Evolutionary conservation across 2,888 invertebrate species (phyloP).

Genomic region (Tetanocera ferruginea): DNA sequence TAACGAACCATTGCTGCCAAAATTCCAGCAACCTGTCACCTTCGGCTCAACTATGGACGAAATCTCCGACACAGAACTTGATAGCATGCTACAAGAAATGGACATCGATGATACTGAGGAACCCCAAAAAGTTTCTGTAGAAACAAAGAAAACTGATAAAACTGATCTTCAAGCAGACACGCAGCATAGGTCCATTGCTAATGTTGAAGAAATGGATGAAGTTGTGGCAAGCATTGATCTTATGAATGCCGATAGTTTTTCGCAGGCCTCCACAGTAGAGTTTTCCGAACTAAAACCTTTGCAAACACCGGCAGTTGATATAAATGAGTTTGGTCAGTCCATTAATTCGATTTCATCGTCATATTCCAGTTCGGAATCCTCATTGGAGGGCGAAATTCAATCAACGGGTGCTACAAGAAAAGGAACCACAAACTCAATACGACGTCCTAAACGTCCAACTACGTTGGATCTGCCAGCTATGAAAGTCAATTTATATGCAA

Average conservation of each 20-base stretch:
- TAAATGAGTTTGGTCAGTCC: constrained; percentile 38
- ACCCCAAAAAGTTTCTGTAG: constrained; percentile 15
- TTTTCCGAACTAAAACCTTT: constrained; percentile 62
- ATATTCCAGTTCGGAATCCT: constrained; percentile 61
- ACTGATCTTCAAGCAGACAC: neutral
- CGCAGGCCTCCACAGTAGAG: constrained; percentile 69
- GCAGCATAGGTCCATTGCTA: constrained; percentile 34
- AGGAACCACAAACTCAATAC: constrained; percentile 44
- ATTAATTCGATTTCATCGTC: constrained; percentile 53
- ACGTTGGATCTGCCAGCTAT: constrained; percentile 62
- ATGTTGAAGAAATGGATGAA: constrained; percentile 52
- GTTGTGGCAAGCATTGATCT: constrained; percentile 53
- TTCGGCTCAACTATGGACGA: constrained; percentile 71
- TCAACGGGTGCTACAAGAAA: constrained; percentile 26
- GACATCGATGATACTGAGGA: constrained; percentile 59
- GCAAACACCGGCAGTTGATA: constrained; percentile 34
- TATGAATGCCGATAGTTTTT: constrained; percentile 67
- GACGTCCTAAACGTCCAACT: constrained; percentile 64
- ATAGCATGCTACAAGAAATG: constrained; percentile 69
- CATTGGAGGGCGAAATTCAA: constrained; percentile 44
- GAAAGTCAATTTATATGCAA: constrained; percentile 54
- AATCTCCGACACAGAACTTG: constrained; percentile 69
- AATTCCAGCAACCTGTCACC: constrained; percentile 59
- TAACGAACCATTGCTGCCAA: constrained; percentile 8
- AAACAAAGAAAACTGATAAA: neutral